Percentiles rank a stretch among this genome's conserved stretches.
Evolutionary conservation across 2,113 vertebrate species (phyloP).

Genomic region (Mohoua ochrocephala): DNA sequence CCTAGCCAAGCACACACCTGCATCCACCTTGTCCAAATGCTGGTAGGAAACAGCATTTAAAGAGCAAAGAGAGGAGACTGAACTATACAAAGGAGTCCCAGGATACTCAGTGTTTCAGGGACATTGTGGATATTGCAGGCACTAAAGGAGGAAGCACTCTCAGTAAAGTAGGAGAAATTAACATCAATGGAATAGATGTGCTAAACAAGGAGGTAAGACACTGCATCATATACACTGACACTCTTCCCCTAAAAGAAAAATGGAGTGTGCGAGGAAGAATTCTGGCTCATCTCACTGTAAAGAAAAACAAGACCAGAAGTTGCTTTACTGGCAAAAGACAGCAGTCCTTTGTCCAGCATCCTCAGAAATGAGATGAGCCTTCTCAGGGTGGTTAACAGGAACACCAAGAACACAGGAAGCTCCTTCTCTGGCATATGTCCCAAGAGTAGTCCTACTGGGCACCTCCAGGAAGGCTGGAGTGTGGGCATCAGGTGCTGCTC

Average conservation of each 20-base stretch:
- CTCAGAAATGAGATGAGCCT: not conserved
- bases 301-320: not conserved
- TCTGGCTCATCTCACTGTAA: not conserved
- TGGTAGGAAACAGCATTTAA: not conserved
- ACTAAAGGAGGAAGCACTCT: not conserved
- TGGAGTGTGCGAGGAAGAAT: not conserved
- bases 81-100: not conserved
- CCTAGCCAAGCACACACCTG: not conserved
- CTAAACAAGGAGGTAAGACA: not conserved
- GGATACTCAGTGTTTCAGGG: not conserved
- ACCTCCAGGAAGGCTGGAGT: not conserved
- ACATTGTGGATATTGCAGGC: not conserved
- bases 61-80: not conserved
- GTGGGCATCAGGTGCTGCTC: not conserved
- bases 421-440: not conserved
- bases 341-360: not conserved
- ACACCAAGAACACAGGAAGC: not conserved
- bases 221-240: not conserved
- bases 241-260: not conserved
- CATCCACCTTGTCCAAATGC: not conserved
- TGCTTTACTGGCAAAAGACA: not conserved
- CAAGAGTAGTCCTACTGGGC: not conserved
- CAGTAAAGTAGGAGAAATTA: not conserved
- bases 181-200: not conserved
- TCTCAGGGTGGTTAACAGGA: not conserved